Conservation (phyloP, 1,140 invertebrate species). For the Heliconius himera region DNA sequence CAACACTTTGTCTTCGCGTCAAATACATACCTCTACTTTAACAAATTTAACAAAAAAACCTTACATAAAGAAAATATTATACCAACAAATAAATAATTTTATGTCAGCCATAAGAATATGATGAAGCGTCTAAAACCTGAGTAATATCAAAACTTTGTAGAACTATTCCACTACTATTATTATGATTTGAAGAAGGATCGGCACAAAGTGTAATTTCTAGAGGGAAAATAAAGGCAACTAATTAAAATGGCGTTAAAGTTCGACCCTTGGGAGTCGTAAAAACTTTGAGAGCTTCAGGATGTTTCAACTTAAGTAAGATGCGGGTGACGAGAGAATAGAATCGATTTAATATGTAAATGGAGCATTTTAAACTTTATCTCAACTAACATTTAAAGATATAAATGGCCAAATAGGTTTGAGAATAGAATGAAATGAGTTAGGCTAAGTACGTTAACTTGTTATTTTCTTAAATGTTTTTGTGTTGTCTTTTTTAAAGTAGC, state of each 20-base stretch:
- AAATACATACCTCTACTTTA: neutral
- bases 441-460: neutral
- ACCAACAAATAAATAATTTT: neutral
- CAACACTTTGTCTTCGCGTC: too few relatives aligned
- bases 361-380: conserved; percentile 24
- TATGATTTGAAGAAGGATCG: conserved; percentile 35
- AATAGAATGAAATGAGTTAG: conserved; percentile 15
- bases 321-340: conserved; percentile 35
- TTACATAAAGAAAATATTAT: neutral
- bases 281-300: conserved; percentile 50
- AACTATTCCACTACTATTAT: conserved; percentile 23
- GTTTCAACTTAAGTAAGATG: conserved; percentile 44
- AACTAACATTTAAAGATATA: conserved; percentile 22
- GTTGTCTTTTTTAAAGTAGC: neutral
- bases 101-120: neutral
- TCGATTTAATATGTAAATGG: conserved; percentile 42
- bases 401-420: conserved; percentile 6
- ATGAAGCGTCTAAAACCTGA: conserved; percentile 7
- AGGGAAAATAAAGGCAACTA: conserved; percentile 53
- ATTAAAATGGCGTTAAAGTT: conserved; percentile 63
- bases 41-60: neutral
- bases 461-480: neutral
- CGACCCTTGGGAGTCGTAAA: conserved; percentile 55
- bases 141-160: conserved; percentile 14
- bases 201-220: conserved; percentile 45